A percentile compares a stretch with the other conserved stretches of the same genome.
These are phyloP conservation scores for Flabesymbios commensalis DNA, from an alignment of 2,888 invertebrate species.

Conservation along the genomic window DNA sequence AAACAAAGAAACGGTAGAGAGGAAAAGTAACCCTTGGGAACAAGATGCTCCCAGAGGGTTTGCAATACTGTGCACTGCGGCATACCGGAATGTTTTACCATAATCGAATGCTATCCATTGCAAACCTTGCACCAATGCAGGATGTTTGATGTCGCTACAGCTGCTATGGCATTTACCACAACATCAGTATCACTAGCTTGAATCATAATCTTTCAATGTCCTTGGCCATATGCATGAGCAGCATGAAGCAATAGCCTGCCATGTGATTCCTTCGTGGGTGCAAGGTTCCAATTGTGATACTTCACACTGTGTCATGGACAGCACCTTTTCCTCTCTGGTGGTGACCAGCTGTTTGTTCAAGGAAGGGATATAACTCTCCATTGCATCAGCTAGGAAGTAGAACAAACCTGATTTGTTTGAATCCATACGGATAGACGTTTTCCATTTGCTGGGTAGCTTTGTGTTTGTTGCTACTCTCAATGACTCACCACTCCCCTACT, in stretches of 20 bases:
- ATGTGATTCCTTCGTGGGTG: too few species aligned
- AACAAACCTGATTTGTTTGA: background rate
- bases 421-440: background rate
- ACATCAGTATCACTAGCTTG: constrained; percentile 3
- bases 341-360: too few species aligned
- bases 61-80: background rate
- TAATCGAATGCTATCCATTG: constrained; percentile 5
- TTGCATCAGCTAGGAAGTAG: background rate
- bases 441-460: background rate
- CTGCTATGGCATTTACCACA: constrained; percentile 8
- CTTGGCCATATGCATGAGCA: background rate
- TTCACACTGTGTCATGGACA: too few species aligned
- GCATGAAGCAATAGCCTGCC: background rate
- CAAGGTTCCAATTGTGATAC: too few species aligned
- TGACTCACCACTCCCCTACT: background rate
- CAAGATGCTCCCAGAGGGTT: background rate
- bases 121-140: background rate
- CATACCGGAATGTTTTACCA: background rate
- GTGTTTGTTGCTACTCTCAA: background rate
- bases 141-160: background rate
- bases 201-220: background rate
- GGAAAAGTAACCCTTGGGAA: background rate
- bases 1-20: background rate
- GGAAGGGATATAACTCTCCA: background rate
- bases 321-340: too few species aligned